Evolutionary conservation across 2,113 vertebrate species (phyloP).

Genomic region (Amblyornis subalaris): DNA sequence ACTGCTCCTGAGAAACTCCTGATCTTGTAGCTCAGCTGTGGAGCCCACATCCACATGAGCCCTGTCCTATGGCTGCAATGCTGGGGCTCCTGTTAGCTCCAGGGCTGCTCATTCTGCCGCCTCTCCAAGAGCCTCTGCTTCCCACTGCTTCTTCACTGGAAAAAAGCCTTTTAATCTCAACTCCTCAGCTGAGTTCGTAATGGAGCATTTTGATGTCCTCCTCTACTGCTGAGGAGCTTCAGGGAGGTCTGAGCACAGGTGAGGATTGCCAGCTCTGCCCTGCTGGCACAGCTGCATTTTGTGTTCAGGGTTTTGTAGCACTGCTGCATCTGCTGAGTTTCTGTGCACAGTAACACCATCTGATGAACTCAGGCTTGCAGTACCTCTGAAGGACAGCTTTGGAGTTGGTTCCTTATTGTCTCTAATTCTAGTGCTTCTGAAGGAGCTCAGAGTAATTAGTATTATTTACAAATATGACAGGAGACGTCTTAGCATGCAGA

Average conservation of each 20-base stretch:
- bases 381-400: not conserved
- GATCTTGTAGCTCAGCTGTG: not conserved
- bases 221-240: not conserved
- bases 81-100: not conserved
- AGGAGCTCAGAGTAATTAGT: not conserved
- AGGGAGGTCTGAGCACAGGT: not conserved
- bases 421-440: not conserved
- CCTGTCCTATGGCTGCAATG: not conserved
- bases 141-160: not conserved
- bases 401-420: not conserved
- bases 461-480: not conserved
- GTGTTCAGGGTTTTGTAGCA: not conserved
- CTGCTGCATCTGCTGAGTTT: not conserved
- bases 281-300: rapidly evolving
- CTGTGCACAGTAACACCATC: not conserved
- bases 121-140: not conserved
- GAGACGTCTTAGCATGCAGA: not conserved
- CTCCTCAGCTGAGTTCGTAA: not conserved
- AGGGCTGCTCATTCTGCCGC: not conserved
- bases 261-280: not conserved
- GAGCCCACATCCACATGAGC: not conserved
- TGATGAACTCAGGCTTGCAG: not conserved
- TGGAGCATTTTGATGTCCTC: not conserved
- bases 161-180: not conserved
- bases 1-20: not conserved